These are phyloP conservation scores for Semaprochilodus insignis DNA, from an alignment of 2,797 vertebrate species.

Conservation along the genomic window DNA sequence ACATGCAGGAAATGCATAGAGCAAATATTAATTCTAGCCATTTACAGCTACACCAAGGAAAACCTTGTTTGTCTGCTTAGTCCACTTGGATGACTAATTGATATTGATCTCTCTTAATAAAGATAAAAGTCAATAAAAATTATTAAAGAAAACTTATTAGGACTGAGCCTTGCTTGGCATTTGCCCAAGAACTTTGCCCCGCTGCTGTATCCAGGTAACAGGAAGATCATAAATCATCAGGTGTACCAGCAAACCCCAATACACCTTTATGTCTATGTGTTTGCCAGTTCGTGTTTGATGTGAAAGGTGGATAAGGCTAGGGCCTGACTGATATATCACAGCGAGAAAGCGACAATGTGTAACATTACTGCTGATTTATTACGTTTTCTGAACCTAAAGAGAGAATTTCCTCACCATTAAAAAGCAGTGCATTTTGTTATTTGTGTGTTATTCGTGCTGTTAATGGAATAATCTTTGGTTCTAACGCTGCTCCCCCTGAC, in stretches of 20 bases:
- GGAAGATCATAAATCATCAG: conserved; percentile 19
- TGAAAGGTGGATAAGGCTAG: too few species aligned
- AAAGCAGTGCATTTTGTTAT: too few species aligned
- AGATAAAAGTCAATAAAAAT: background rate
- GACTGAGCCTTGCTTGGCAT: conserved; percentile 67
- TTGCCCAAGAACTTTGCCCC: conserved; percentile 71
- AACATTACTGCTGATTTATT: too few species aligned
- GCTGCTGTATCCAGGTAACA: conserved; percentile 61
- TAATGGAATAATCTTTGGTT: too few species aligned
- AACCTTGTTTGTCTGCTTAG: background rate
- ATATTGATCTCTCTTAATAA: background rate
- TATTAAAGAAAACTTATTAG: background rate
- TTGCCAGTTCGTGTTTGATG: background rate
- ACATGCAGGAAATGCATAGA: background rate
- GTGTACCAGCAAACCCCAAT: background rate
- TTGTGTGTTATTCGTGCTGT: too few species aligned
- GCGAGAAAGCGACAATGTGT: too few species aligned
- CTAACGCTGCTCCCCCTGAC: too few species aligned
- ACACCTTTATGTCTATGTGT: background rate
- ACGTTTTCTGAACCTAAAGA: too few species aligned
- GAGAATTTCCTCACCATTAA: too few species aligned
- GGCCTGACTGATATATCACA: too few species aligned
- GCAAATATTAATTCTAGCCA: background rate
- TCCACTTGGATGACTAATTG: background rate
- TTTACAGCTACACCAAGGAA: background rate